phyloP scores from a whole-genome alignment of 2,113 vertebrate genomes.

The Peucedramus taeniatus region DNA sequence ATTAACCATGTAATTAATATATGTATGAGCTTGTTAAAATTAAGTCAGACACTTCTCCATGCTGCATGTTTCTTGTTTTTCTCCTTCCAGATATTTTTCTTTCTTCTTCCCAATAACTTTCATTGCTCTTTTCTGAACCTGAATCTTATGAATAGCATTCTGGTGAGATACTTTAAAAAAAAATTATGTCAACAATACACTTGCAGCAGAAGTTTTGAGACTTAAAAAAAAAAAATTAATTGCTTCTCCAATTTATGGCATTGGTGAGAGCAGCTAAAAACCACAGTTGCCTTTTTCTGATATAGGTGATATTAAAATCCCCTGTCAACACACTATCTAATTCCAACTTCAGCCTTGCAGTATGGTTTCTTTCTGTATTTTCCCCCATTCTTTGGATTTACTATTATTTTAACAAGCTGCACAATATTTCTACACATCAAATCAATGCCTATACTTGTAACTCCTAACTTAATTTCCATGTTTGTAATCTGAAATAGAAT shows the following conservation, averaged over 20 bases:
- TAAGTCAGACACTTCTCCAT: not conserved
- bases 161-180: not conserved
- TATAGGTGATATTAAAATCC: not conserved
- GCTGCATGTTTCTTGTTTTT: not conserved
- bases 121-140: not conserved
- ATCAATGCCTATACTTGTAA: not conserved
- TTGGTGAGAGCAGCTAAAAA: not conserved
- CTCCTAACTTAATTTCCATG: not conserved
- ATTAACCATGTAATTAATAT: not conserved
- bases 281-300: not conserved
- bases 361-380: not conserved
- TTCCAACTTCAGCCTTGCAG: not conserved
- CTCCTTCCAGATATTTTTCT: not conserved
- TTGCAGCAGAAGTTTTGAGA: not conserved
- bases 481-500: not conserved
- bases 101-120: not conserved
- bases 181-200: not conserved
- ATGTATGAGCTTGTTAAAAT: not conserved
- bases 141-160: not conserved
- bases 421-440: not conserved
- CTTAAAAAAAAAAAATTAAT: not conserved
- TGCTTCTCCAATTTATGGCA: not conserved
- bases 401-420: not conserved
- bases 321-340: not conserved
- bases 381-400: not conserved